Base-by-base conservation (phyloP, 2,888 invertebrate species). In the Gasteruption jaculator region DNA sequence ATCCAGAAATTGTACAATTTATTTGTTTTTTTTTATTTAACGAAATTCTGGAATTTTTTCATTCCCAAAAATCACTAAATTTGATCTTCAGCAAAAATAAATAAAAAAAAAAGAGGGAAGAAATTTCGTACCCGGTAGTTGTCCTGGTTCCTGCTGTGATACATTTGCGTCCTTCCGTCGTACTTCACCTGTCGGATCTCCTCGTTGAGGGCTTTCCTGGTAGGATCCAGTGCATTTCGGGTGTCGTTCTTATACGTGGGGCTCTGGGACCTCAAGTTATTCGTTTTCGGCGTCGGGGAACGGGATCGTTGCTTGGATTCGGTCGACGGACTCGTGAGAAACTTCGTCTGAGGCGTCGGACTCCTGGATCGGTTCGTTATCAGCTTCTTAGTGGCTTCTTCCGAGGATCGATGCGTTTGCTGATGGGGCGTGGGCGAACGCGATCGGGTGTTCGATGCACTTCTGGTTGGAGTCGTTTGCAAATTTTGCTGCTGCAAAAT, bases 311-410 rank as follows among this genome's bases (percentile, higher is more conserved):
- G 50, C 15, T 60, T 64, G 2, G 73, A 68, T 54, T 74, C 75
- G 3, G 73, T 65, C 48, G 74, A 74, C 45, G 74, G 70, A 46
- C 75, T 76, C 45, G 74, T 69, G 24, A 58, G 65, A 63, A 62
- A 74, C 63, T 72, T 78, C 53, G 64, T 75, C 60, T 71, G 76
- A 30, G 71, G 75, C 45, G 72, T 77, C 19, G 73, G 77, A 63
- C 73, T 77, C 45, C 75, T 71, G 46, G 75, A 76, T 48, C 74
- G 73, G 56, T 71, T 72, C n/a, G n/a, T n/a, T n/a, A n/a, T n/a
- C n/a, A 40, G 44, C n/a, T 44, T 30, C 20, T 42, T 27, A 32
- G 39, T 15, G 35, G 33, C 22, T 8, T 29, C 8, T 32, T 25
- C 2, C 27, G 34, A 1, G 41, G 45, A 5, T 54, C 14, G 20